phyloP scores from a whole-genome alignment of 2,888 invertebrate genomes.

The Dastarcus helophoroides region DNA sequence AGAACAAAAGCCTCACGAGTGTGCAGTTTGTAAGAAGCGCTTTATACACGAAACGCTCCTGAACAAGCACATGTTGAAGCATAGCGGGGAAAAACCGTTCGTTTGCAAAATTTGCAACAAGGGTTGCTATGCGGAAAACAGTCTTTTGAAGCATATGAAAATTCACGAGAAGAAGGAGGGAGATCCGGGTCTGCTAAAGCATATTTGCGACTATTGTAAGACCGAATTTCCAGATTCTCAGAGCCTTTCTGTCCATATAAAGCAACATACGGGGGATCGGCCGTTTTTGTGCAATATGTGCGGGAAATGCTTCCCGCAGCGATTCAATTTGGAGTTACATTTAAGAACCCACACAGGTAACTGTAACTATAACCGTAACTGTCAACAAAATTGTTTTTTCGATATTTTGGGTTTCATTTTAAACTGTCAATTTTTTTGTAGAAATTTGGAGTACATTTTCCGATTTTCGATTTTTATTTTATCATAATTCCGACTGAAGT shows the following conservation, averaged over 20 bases:
- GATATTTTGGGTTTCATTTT: no score
- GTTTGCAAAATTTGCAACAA: slow-evolving; percentile 38
- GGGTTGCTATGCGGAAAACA: slow-evolving; percentile 37
- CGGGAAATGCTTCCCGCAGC: slow-evolving; percentile 36
- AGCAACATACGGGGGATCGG: slow-evolving; percentile 36
- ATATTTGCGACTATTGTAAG: slow-evolving; percentile 38
- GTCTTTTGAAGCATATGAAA: slow-evolving; percentile 38
- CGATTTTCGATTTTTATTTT: no score
- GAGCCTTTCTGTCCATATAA: slow-evolving; percentile 34
- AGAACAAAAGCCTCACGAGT: slow-evolving; percentile 39
- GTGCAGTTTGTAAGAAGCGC: slow-evolving; percentile 36
- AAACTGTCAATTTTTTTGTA: no score
- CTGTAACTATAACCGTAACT: no score
- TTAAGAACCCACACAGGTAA: slow-evolving; percentile 36
- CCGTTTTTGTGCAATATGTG: slow-evolving; percentile 37
- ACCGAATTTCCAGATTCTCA: slow-evolving; percentile 35
- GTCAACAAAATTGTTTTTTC: no score
- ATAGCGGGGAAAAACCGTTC: slow-evolving; percentile 39
- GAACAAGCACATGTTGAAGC: slow-evolving; percentile 38
- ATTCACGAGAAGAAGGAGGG: slow-evolving; percentile 38
- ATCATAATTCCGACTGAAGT: no score
- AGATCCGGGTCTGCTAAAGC: slow-evolving; percentile 35
- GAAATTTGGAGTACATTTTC: no score
- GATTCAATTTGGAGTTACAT: slow-evolving; percentile 37
- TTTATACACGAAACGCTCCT: slow-evolving; percentile 38